Conservation (phyloP, 2,888 invertebrate species). For the Agelastica alni region DNA sequence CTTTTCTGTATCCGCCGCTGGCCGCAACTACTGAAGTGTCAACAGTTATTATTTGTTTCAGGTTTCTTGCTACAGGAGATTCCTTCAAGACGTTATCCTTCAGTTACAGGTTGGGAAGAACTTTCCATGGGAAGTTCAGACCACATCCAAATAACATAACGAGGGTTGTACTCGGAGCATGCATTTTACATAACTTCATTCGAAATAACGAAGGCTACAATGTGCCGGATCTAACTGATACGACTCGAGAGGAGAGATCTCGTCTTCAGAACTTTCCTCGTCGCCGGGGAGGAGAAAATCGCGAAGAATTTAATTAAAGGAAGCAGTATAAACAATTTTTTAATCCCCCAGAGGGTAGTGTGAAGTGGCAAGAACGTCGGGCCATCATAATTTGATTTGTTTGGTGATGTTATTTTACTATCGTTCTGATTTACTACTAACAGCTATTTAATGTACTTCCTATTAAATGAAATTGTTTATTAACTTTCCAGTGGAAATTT, state of each 20-base stretch:
- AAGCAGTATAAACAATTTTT: conserved; percentile 15
- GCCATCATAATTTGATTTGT: conserved; percentile 7
- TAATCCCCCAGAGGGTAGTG: conserved; percentile 14
- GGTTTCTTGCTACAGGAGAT: conserved; percentile 39
- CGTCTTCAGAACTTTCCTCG: conserved; percentile 10
- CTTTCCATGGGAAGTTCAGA: no score
- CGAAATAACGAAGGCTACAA: conserved; percentile 28
- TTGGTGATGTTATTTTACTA: no score
- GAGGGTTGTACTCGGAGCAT: conserved; percentile 12
- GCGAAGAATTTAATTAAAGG: conserved; percentile 13
- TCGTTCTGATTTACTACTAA: no score
- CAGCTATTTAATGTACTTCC: no score
- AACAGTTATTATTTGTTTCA: conserved; percentile 26
- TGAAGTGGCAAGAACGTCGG: conserved; percentile 18
- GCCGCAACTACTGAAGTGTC: no score
- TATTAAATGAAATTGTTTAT: no score
- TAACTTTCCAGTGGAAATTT: no score
- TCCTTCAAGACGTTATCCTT: conserved; percentile 39
- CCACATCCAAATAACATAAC: conserved; percentile 20
- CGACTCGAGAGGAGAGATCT: not conserved
- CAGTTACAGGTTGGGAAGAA: conserved; percentile 37
- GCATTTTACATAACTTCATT: conserved; percentile 33
- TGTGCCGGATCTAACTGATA: conserved; percentile 6
- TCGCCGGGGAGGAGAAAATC: conserved; percentile 7
- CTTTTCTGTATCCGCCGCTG: no score